Evolutionary conservation across 2,113 vertebrate species (phyloP).

Genomic region (Microcebus ravelobensis): DNA sequence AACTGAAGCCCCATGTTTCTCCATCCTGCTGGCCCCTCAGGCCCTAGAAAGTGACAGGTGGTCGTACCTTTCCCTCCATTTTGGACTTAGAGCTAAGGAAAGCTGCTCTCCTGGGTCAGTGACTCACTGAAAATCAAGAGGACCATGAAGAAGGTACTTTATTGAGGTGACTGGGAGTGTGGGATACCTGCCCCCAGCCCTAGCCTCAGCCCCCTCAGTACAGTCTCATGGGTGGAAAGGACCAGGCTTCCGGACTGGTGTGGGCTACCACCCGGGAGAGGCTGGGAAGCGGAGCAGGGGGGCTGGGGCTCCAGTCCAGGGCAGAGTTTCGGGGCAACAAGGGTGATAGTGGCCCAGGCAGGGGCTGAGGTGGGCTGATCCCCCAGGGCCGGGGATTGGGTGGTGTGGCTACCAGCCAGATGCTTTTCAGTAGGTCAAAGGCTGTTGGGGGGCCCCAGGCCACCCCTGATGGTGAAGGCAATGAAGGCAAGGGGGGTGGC

Average conservation of each 20-base stretch:
- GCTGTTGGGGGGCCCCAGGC: conserved; percentile 69
- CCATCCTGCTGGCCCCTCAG: background rate
- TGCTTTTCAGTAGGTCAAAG: conserved; percentile 80
- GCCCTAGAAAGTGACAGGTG: background rate
- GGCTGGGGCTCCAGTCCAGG: conserved; percentile 76
- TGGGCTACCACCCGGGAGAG: conserved; percentile 67
- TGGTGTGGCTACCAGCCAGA: conserved; percentile 72
- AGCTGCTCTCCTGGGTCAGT: background rate
- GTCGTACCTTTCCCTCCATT: background rate
- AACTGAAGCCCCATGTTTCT: background rate
- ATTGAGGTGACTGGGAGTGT: conserved; percentile 51
- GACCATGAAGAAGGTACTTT: conserved; percentile 53
- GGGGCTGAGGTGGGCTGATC: background rate
- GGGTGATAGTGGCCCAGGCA: conserved; percentile 71
- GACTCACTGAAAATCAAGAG: conserved; percentile 50
- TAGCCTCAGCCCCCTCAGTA: conserved; percentile 79
- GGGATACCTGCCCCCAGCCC: background rate
- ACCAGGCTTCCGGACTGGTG: conserved; percentile 85
- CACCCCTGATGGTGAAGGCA: conserved; percentile 33
- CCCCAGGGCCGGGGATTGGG: conserved; percentile 25
- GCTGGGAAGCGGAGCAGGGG: conserved; percentile 44
- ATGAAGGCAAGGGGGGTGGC: background rate
- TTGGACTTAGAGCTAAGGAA: background rate
- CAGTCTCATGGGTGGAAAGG: conserved; percentile 90
- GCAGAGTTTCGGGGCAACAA: conserved; percentile 79